These are phyloP conservation scores for Prionace glauca DNA, from an alignment of 2,797 vertebrate genomes.

Conservation along the genomic window DNA sequence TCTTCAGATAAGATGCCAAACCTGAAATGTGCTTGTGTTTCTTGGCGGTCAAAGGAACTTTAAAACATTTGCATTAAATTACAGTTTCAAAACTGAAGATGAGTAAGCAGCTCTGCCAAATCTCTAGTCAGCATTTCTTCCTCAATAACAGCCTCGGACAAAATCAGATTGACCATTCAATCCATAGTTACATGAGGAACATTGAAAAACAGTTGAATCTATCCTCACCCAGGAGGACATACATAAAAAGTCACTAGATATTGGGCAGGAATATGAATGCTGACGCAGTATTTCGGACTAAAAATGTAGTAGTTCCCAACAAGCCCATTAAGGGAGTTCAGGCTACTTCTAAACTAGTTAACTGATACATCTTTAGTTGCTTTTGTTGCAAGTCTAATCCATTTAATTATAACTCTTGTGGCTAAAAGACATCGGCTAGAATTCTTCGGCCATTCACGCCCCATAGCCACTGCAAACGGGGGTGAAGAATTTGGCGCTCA, in stretches of 20 bases:
- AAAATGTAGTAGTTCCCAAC: background rate
- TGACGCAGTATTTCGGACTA: too few species aligned
- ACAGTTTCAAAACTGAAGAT: background rate
- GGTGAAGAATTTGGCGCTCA: too few species aligned
- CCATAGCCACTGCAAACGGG: too few species aligned
- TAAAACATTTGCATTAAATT: background rate
- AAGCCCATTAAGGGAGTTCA: background rate
- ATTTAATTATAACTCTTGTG: background rate
- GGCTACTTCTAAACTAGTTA: background rate
- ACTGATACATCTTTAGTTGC: background rate
- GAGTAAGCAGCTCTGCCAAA: background rate
- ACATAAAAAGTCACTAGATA: background rate
- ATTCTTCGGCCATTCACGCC: too few species aligned
- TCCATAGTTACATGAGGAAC: background rate
- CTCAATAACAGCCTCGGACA: background rate
- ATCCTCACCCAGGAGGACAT: background rate
- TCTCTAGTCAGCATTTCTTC: background rate
- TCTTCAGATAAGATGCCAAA: background rate
- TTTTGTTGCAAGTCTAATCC: background rate
- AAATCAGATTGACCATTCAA: background rate
- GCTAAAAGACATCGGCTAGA: too few species aligned
- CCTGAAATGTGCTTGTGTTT: background rate
- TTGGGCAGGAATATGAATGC: background rate
- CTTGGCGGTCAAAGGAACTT: background rate
- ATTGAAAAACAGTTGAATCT: background rate